Conservation (phyloP, 2,113 vertebrate species). For the Ivindomyrus marchei region DNA sequence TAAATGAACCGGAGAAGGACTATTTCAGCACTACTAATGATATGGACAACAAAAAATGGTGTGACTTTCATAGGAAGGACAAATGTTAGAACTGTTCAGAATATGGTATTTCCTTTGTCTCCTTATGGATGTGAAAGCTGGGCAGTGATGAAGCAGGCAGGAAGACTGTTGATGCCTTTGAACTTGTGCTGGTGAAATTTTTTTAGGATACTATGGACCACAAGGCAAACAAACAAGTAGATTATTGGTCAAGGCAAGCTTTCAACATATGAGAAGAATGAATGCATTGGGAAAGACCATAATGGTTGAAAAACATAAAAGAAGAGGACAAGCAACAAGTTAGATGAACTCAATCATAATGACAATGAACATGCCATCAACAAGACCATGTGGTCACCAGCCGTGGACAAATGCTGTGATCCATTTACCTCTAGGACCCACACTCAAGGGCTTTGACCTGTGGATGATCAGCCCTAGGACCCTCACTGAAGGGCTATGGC, state of each 20-base stretch:
- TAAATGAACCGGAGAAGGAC: not conserved
- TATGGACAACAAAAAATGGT: not conserved
- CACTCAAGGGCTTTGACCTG: no score
- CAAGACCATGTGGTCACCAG: not conserved
- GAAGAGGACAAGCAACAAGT: not conserved
- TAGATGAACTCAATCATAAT: not conserved
- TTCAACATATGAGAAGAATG: not conserved
- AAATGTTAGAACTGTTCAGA: not conserved
- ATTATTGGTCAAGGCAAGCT: not conserved
- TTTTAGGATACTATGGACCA: not conserved
- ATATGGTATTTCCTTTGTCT: not conserved
- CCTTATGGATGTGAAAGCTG: not conserved
- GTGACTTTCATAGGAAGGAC: not conserved
- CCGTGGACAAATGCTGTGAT: not conserved
- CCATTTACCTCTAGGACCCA: not conserved
- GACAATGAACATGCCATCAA: not conserved
- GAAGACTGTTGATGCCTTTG: not conserved
- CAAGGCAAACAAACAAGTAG: not conserved
- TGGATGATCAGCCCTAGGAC: no score
- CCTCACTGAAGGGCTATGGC: no score
- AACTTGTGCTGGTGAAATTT: not conserved
- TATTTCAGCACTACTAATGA: not conserved
- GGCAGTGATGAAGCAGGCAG: not conserved
- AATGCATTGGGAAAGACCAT: not conserved
- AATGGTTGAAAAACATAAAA: not conserved